A percentile compares a stretch with the other conserved stretches of the same genome.
phyloP scores from a whole-genome alignment of 1,140 invertebrate genomes.

The Aphis craccivora region DNA sequence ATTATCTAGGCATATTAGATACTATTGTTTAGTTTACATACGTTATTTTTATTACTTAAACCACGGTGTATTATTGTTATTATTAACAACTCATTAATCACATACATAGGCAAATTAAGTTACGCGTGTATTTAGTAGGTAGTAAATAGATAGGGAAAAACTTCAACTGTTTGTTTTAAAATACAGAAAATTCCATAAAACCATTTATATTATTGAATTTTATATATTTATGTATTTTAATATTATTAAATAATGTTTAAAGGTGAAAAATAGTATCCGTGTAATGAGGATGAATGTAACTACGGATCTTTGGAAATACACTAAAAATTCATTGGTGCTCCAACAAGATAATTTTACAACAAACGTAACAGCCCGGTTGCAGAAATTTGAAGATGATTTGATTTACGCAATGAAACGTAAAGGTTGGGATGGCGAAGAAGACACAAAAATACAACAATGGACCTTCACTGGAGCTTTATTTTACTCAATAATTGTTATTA shows the following conservation, averaged over 20 bases:
- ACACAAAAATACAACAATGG: constrained; percentile 80
- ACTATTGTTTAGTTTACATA: background rate
- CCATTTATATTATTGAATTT: background rate
- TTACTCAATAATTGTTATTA: constrained; percentile 97
- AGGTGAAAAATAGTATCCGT: constrained; percentile 83
- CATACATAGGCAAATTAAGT: background rate
- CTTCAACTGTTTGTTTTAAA: background rate
- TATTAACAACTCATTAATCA: too few species aligned
- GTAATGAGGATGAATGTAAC: constrained; percentile 77
- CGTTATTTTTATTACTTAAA: background rate
- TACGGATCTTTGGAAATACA: constrained; percentile 80
- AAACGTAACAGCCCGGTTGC: constrained; percentile 69
- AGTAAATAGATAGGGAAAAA: background rate
- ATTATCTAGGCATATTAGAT: background rate
- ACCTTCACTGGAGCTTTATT: constrained; percentile 90
- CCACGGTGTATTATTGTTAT: background rate
- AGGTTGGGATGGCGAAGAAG: constrained; percentile 91
- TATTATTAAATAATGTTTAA: constrained; percentile 34
- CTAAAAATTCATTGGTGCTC: constrained; percentile 71
- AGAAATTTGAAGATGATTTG: constrained; percentile 82
- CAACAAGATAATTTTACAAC: constrained; percentile 77
- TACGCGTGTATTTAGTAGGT: background rate
- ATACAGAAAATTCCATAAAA: background rate
- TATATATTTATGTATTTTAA: background rate
- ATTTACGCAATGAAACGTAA: constrained; percentile 84